phyloP scores from a whole-genome alignment of 2,888 invertebrate genomes.

The Drosophila tanythrix region DNA sequence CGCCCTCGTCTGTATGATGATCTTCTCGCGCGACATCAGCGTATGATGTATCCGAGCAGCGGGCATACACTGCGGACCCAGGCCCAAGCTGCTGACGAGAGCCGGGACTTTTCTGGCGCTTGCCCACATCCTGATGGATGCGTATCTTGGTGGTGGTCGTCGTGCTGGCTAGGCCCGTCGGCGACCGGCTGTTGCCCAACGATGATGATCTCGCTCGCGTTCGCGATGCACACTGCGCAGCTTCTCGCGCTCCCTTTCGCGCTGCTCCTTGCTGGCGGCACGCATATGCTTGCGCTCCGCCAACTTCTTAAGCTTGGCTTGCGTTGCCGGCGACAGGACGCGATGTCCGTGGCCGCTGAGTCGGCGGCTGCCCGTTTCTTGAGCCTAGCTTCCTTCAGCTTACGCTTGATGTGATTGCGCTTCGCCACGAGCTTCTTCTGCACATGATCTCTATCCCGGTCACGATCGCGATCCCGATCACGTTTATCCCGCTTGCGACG shows the following conservation, averaged over 20 bases:
- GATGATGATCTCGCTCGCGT: slow-evolving; percentile 85
- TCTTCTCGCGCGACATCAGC: slow-evolving; percentile 84
- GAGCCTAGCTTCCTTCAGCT: slow-evolving; percentile 83
- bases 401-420: slow-evolving; percentile 83
- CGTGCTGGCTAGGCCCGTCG: slow-evolving; percentile 64
- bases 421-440: slow-evolving; percentile 84
- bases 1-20: slow-evolving; percentile 83
- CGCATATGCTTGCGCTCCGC: slow-evolving; percentile 82
- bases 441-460: slow-evolving; percentile 76
- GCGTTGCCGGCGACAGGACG: slow-evolving; percentile 81
- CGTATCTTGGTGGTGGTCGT: slow-evolving; percentile 83
- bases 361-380: slow-evolving; percentile 81
- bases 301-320: slow-evolving; percentile 82
- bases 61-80: slow-evolving; percentile 39
- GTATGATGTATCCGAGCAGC: slow-evolving; percentile 84
- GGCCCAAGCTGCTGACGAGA: slow-evolving; percentile 26
- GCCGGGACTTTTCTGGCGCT: slow-evolving; percentile 86
- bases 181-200: slow-evolving; percentile 82
- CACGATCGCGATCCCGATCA: slow-evolving; percentile 62
- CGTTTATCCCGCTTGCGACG: slow-evolving; percentile 83
- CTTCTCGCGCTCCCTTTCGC: slow-evolving; percentile 85
- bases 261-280: slow-evolving; percentile 82
- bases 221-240: slow-evolving; percentile 84
- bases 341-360: slow-evolving; percentile 81
- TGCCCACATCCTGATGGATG: slow-evolving; percentile 84